phyloP scores from a whole-genome alignment of 2,888 invertebrate species.

The Platerodrilus igneus region DNA sequence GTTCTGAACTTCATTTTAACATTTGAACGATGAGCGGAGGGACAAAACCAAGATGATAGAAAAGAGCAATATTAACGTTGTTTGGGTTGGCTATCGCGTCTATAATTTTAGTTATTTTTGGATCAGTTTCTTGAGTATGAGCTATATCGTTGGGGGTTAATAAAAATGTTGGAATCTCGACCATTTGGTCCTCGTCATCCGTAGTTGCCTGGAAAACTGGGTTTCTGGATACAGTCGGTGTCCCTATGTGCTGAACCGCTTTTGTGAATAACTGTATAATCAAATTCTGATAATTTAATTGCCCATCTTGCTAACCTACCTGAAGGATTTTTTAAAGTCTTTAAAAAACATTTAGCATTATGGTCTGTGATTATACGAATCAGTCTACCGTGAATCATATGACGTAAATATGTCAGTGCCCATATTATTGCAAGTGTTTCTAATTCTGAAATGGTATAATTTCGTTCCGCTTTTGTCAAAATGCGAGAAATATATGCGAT shows the following conservation, averaged over 20 bases:
- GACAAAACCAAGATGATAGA: no score
- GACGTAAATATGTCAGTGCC: slow-evolving; percentile 16
- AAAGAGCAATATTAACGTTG: slow-evolving; percentile 13
- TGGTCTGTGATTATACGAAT: slow-evolving; percentile 13
- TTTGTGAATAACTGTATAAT: slow-evolving; percentile 19
- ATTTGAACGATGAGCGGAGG: no score
- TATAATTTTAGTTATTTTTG: slow-evolving; percentile 13
- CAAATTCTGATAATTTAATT: slow-evolving; percentile 22
- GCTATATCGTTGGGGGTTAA: slow-evolving; percentile 14
- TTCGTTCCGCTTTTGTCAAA: slow-evolving; percentile 37
- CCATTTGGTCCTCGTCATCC: neutral
- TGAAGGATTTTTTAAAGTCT: slow-evolving; percentile 8
- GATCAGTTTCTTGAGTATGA: slow-evolving; percentile 17
- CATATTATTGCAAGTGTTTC: slow-evolving; percentile 39
- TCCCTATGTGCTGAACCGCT: slow-evolving; percentile 12
- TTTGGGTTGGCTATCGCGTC: slow-evolving; percentile 14
- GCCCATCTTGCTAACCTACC: slow-evolving; percentile 19
- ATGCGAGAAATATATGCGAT: slow-evolving; percentile 38
- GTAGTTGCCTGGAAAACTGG: no score
- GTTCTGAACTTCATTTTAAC: no score
- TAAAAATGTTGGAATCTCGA: slow-evolving; percentile 7
- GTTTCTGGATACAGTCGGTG: no score
- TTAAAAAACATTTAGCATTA: slow-evolving; percentile 15
- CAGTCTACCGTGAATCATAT: slow-evolving; percentile 2
- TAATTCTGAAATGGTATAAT: slow-evolving; percentile 42